Evolutionary conservation across 2,113 vertebrate genomes (phyloP).

Genomic region (Physeter macrocephalus): DNA sequence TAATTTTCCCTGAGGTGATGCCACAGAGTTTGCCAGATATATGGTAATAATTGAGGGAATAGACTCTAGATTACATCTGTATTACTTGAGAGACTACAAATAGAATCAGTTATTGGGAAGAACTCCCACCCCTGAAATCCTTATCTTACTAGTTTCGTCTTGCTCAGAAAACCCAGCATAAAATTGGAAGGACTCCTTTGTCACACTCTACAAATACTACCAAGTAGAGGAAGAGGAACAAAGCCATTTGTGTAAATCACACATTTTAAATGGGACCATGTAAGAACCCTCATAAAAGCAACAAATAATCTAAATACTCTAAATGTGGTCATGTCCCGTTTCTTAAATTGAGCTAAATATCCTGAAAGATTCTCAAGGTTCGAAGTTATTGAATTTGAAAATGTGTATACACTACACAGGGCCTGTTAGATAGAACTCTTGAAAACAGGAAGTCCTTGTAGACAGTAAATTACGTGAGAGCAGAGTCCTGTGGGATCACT

Average conservation of each 20-base stretch:
- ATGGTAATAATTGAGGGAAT: neutral
- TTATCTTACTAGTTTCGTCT: neutral
- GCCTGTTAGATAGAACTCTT: neutral
- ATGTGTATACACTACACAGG: neutral
- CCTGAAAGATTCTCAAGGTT: neutral
- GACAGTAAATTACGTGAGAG: constrained; percentile 1
- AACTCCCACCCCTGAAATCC: neutral
- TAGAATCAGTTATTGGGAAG: neutral
- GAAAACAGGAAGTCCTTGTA: constrained; percentile 22
- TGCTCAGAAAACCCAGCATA: neutral
- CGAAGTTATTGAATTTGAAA: neutral
- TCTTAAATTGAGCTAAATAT: neutral
- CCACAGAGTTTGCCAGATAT: neutral
- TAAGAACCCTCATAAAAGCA: neutral
- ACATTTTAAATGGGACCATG: neutral
- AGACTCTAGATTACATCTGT: neutral
- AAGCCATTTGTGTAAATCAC: neutral
- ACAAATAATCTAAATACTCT: neutral
- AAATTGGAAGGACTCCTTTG: neutral
- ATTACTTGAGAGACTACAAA: neutral
- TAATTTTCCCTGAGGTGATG: neutral
- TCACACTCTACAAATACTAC: neutral
- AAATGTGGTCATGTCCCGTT: neutral
- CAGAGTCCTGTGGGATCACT: constrained; percentile 24
- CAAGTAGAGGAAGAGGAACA: neutral